Evolutionary conservation across 1,140 invertebrate species (phyloP).

Genomic region (Ips nitidus): DNA sequence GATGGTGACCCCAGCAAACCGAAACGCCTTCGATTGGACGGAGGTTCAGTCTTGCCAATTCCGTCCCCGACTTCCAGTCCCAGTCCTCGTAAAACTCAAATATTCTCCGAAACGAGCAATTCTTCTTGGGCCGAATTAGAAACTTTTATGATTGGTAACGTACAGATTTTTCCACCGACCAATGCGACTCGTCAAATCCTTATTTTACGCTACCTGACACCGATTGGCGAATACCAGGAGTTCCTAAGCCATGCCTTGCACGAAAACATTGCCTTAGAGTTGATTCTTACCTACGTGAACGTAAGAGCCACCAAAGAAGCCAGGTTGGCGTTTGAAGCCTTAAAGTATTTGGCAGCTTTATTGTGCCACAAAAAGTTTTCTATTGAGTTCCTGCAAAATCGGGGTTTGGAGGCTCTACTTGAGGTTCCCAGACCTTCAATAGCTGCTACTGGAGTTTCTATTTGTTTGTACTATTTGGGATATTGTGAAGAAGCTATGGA

Average conservation of each 20-base stretch:
- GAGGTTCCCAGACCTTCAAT: slow-evolving; percentile 90
- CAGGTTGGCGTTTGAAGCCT: slow-evolving; percentile 89
- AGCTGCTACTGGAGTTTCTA: slow-evolving; percentile 92
- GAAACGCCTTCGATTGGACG: slow-evolving; percentile 25
- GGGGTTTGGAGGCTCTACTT: slow-evolving; percentile 81
- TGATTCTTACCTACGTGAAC: slow-evolving; percentile 91
- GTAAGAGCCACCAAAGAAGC: slow-evolving; percentile 86
- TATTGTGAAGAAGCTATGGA: slow-evolving; percentile 99
- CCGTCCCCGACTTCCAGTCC: background rate
- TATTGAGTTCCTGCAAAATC: slow-evolving; percentile 87
- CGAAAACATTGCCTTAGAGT: slow-evolving; percentile 71
- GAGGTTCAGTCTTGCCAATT: background rate
- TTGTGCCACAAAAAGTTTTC: slow-evolving; percentile 98
- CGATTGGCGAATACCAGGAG: slow-evolving; percentile 97
- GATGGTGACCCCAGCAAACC: background rate
- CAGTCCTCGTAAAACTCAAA: slow-evolving; percentile 9
- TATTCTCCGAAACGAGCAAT: slow-evolving; percentile 60
- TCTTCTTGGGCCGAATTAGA: slow-evolving; percentile 91
- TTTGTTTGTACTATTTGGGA: slow-evolving; percentile 94
- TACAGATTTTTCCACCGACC: slow-evolving; percentile 83
- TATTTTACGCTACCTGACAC: slow-evolving; percentile 88
- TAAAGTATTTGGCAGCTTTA: slow-evolving; percentile 89
- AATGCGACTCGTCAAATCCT: slow-evolving; percentile 86
- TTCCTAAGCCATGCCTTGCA: slow-evolving; percentile 89
- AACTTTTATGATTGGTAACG: slow-evolving; percentile 78